Evolutionary conservation across 1,140 invertebrate species (phyloP).

Genomic region (Lepidurus packardi): DNA sequence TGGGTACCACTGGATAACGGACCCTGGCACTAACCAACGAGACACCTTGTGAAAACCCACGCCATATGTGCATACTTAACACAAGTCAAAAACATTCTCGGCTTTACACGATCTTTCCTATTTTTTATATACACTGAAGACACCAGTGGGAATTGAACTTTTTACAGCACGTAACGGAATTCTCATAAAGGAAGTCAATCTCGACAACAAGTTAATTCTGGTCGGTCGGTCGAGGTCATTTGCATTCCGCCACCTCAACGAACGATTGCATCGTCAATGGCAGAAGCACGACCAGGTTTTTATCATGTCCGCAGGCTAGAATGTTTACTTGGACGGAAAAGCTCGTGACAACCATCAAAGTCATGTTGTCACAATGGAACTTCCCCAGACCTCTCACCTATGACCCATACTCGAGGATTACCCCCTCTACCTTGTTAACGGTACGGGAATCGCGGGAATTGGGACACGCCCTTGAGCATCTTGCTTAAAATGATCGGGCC

Average conservation of each 20-base stretch:
- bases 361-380: too few relatives aligned
- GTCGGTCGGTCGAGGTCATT: slow-evolving; percentile 1
- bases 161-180: neutral
- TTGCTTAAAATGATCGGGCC: neutral
- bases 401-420: neutral
- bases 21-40: neutral
- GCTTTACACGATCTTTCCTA: too few relatives aligned
- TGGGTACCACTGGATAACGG: neutral
- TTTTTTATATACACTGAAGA: too few relatives aligned
- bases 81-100: neutral
- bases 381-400: too few relatives aligned
- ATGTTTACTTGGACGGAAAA: too few relatives aligned
- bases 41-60: neutral
- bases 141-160: neutral
- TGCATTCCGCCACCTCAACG: neutral
- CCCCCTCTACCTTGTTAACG: neutral
- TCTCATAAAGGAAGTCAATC: neutral
- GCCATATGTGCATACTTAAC: slow-evolving; percentile 12
- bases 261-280: neutral
- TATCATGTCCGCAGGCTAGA: neutral
- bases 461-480: slow-evolving; percentile 11
- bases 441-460: neutral
- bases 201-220: neutral
- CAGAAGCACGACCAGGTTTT: neutral
- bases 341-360: too few relatives aligned